Evolutionary conservation across 2,888 invertebrate species (phyloP).

Genomic region (Morpho helenor): DNA sequence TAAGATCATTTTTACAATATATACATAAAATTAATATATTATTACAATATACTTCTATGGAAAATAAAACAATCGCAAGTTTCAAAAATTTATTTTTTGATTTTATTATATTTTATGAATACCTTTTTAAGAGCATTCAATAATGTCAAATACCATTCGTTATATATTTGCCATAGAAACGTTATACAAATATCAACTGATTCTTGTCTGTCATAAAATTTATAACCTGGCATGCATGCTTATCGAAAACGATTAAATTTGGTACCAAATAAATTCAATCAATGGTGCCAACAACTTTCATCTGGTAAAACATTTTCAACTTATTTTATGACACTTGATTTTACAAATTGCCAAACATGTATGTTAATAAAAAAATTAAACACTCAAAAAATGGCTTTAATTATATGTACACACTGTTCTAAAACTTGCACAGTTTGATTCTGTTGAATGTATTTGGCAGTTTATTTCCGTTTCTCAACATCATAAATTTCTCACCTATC

Average conservation of each 20-base stretch:
- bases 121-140: constrained; percentile 62
- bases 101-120: constrained; percentile 74
- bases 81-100: constrained; percentile 68
- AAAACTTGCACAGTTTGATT: constrained; percentile 31
- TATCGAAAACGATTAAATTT: constrained; percentile 23
- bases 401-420: constrained; percentile 38
- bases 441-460: constrained; percentile 33
- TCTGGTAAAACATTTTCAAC: constrained; percentile 7
- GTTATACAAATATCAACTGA: constrained; percentile 72
- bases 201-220: constrained; percentile 51
- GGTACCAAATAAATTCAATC: constrained; percentile 5
- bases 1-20: too few species aligned
- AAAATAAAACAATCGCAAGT: constrained; percentile 42
- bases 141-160: constrained; percentile 69
- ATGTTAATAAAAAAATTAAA: constrained; percentile 13
- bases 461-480: constrained; percentile 31
- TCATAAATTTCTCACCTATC: constrained; percentile 50
- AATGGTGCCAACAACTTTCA: background rate
- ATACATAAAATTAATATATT: too few species aligned
- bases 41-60: too few species aligned
- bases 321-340: constrained; percentile 1
- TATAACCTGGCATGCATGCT: constrained; percentile 38
- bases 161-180: constrained; percentile 68
- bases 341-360: constrained; percentile 9
- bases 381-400: constrained; percentile 25